Percentiles rank a stretch among this genome's conserved stretches.
Evolutionary conservation across 2,797 vertebrate species (phyloP).

Genomic region (Peromyscus melanophrys): DNA sequence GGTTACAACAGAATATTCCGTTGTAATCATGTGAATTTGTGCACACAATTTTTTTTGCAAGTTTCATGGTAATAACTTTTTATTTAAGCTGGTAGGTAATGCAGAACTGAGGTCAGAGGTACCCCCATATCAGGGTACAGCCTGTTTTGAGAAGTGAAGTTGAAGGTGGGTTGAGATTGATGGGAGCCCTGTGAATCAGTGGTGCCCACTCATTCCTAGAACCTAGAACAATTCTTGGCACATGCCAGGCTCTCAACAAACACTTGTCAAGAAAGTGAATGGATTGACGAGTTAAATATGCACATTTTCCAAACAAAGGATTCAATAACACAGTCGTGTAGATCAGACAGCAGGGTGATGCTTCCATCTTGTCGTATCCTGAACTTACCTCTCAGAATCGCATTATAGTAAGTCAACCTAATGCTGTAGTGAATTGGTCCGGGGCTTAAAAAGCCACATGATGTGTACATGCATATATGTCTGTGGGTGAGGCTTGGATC

Average conservation of each 20-base stretch:
- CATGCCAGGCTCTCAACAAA: not conserved
- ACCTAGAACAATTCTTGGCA: slow-evolving; percentile 9
- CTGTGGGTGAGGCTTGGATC: not conserved
- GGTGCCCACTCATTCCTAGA: not conserved
- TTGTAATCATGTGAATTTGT: not conserved
- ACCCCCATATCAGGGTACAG: not conserved
- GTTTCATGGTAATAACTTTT: not conserved
- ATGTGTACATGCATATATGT: not conserved
- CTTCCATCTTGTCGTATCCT: not conserved
- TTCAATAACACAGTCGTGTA: not conserved
- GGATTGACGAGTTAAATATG: slow-evolving; percentile 18
- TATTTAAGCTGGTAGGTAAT: not conserved
- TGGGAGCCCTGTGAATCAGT: not conserved
- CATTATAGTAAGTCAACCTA: not conserved
- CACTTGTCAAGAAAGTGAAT: not conserved
- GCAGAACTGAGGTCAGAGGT: not conserved
- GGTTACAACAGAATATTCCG: not conserved
- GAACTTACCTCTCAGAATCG: not conserved
- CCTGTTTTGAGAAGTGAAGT: not conserved
- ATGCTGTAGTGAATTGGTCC: not conserved
- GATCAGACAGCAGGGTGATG: not conserved
- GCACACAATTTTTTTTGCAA: not conserved
- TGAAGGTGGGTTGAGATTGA: not conserved
- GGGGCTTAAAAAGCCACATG: not conserved
- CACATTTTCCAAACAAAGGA: slow-evolving; percentile 43